A percentile compares a stretch with the other conserved stretches of the same genome.
Conservation (phyloP, 2,797 vertebrate genomes). For the Anas acuta region DNA sequence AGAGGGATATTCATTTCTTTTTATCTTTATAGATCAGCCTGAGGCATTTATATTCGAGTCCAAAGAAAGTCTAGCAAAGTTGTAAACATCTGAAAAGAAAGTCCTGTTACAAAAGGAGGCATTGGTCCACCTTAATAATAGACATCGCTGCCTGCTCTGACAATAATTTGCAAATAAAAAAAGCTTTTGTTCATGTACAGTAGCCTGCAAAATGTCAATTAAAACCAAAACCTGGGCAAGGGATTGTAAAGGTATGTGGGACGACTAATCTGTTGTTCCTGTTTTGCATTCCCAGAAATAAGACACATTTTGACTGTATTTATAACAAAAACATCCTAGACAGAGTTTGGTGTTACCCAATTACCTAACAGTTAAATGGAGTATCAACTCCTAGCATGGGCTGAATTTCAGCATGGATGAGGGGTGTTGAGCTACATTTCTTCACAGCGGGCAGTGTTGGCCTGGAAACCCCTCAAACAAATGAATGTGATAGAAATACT, state of each 20-base stretch:
- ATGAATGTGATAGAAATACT: not conserved
- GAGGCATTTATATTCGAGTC: constrained; percentile 20
- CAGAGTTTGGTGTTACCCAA: not conserved
- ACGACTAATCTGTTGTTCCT: not conserved
- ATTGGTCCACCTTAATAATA: not conserved
- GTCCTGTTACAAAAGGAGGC: not conserved
- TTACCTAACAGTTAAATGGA: not conserved
- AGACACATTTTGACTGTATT: not conserved
- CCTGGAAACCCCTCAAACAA: constrained; percentile 1
- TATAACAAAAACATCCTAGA: not conserved
- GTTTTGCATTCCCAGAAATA: not conserved
- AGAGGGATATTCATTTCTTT: constrained; percentile 29
- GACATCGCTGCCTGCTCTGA: not conserved
- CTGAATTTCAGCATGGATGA: not conserved
- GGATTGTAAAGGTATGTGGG: not conserved
- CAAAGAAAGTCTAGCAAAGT: constrained; percentile 35
- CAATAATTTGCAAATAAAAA: not conserved
- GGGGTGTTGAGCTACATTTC: not conserved
- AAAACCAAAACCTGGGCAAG: not conserved
- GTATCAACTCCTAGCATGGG: not conserved
- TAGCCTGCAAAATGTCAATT: not conserved
- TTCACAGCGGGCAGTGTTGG: not conserved
- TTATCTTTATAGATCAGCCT: constrained; percentile 37
- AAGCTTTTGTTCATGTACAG: not conserved
- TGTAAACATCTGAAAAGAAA: constrained; percentile 34